Percentiles rank a stretch among this genome's conserved stretches.
phyloP scores from a whole-genome alignment of 2,888 invertebrate genomes.

The Melanchra persicariae region DNA sequence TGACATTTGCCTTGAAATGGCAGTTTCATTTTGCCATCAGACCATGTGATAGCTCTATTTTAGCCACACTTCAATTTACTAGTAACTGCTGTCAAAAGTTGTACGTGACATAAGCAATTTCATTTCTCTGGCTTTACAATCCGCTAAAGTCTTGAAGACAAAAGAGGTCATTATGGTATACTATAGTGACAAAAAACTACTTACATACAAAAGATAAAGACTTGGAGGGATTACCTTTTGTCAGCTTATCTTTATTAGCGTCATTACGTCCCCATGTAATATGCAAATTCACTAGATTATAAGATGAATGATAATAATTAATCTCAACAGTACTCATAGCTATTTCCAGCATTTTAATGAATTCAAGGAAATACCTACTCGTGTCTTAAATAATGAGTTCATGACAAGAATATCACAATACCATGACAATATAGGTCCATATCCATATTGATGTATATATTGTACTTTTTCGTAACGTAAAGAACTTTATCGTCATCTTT shows the following conservation, averaged over 20 bases:
- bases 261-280: conserved; percentile 28
- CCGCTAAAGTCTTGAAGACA: neutral
- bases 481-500: neutral
- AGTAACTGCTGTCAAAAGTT: too few relatives aligned
- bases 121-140: neutral
- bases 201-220: neutral
- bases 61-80: too few relatives aligned
- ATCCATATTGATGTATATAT: neutral
- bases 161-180: neutral
- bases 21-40: too few relatives aligned
- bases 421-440: neutral
- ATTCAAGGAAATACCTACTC: conserved; percentile 12
- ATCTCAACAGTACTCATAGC: conserved; percentile 24
- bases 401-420: too few relatives aligned
- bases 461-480: neutral
- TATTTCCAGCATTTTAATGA: conserved; percentile 33
- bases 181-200: neutral
- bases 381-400: neutral
- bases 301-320: conserved; percentile 44
- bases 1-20: too few relatives aligned
- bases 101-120: too few relatives aligned
- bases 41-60: too few relatives aligned
- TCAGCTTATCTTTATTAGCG: conserved; percentile 27
- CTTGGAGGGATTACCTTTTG: conserved; percentile 18
- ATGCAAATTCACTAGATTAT: conserved; percentile 46